Conservation (phyloP, 2,888 invertebrate species). For the Xestia ashworthii region DNA sequence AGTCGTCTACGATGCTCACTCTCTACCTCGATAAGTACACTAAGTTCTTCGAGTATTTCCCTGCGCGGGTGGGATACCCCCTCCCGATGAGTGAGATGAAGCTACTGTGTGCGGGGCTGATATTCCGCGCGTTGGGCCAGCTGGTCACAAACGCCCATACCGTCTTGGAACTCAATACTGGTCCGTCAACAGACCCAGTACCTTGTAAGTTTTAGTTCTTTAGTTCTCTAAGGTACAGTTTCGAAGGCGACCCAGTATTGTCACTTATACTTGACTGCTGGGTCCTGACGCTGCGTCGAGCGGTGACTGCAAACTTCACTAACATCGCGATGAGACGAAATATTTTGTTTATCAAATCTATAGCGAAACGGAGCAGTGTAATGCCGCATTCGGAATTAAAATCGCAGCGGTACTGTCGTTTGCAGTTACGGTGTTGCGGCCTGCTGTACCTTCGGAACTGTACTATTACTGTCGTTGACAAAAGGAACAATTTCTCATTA, state of each 20-base stretch:
- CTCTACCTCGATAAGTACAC: constrained; percentile 92
- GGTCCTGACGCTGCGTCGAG: not conserved
- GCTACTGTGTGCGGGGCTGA: constrained; percentile 91
- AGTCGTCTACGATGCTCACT: constrained; percentile 93
- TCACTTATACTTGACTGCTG: not conserved
- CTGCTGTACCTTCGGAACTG: not conserved
- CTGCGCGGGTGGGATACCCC: constrained; percentile 78
- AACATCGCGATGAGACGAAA: not conserved
- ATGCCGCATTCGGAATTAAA: not conserved
- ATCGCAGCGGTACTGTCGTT: not conserved
- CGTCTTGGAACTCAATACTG: constrained; percentile 77
- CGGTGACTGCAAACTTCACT: not conserved
- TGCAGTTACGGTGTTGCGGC: not conserved
- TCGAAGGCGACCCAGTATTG: not conserved
- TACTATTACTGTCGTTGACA: not conserved
- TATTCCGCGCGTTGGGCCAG: constrained; percentile 95
- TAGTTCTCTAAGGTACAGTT: not conserved
- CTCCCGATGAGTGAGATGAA: constrained; percentile 80
- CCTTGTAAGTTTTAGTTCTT: constrained; percentile 33
- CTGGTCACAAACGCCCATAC: constrained; percentile 95
- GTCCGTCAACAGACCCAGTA: constrained; percentile 49
- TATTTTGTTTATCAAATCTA: not conserved
- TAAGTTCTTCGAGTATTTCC: constrained; percentile 90
- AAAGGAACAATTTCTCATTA: not conserved
- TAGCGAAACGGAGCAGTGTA: not conserved